Conservation (phyloP, 2,888 invertebrate genomes). For the Allygus modestus region DNA sequence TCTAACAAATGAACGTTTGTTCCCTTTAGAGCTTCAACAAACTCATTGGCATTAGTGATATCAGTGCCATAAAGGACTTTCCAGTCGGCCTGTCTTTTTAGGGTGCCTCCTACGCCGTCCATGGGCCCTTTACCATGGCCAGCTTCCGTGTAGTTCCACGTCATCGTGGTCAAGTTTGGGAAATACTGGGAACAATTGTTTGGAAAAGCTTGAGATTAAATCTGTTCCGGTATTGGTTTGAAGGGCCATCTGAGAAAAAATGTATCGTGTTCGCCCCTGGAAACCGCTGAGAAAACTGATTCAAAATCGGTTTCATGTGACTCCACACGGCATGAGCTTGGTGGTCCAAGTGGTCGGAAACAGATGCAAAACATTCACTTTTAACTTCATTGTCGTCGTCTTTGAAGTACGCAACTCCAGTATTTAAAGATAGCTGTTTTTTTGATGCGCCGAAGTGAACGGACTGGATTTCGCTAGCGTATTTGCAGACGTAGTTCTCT, state of each 20-base stretch:
- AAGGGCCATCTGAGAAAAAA: slow-evolving; percentile 22
- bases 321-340: slow-evolving; percentile 28
- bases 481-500: slow-evolving; percentile 13
- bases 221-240: slow-evolving; percentile 45
- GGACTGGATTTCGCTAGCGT: slow-evolving; percentile 21
- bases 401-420: slow-evolving; percentile 1
- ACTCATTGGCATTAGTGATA: slow-evolving; percentile 9
- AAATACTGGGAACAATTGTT: slow-evolving; percentile 1
- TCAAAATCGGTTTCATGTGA: slow-evolving; percentile 19
- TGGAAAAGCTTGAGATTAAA: slow-evolving; percentile 19
- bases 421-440: slow-evolving; percentile 27
- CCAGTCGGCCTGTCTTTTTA: slow-evolving; percentile 48
- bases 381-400: background rate
- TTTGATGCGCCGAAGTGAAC: slow-evolving; percentile 47
- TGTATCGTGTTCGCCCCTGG: background rate
- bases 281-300: background rate
- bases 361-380: slow-evolving; percentile 37
- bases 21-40: background rate
- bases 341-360: background rate
- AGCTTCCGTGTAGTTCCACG: slow-evolving; percentile 44
- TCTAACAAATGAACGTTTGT: background rate
- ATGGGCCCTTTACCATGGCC: slow-evolving; percentile 44
- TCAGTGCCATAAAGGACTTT: slow-evolving; percentile 30
- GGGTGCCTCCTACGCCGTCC: slow-evolving; percentile 47
- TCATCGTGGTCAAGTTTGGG: background rate